A percentile compares a stretch with the other conserved stretches of the same genome.
Conservation (phyloP, 2,797 vertebrate species). For the Coendou prehensilis region DNA sequence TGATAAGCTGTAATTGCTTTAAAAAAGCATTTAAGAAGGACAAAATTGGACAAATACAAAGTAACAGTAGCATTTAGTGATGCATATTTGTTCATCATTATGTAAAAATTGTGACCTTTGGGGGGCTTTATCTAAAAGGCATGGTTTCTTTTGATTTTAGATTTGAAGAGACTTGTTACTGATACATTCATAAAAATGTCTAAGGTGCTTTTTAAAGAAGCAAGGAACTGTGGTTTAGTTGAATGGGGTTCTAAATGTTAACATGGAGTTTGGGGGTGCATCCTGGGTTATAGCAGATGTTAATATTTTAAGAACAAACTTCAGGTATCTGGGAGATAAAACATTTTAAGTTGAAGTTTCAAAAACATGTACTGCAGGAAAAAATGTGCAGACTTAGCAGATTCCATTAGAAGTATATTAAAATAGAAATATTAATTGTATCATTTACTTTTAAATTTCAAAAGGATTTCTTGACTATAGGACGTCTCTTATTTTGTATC, state of each 20-base stretch:
- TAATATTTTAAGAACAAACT: not conserved
- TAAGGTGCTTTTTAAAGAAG: conserved; percentile 51
- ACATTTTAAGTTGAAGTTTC: not conserved
- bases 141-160: conserved; percentile 60
- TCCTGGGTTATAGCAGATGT: conserved; percentile 1
- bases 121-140: not conserved
- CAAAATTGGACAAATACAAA: conserved; percentile 62
- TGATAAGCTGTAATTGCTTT: conserved; percentile 54
- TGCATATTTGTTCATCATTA: conserved; percentile 66
- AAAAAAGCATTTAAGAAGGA: conserved; percentile 55
- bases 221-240: conserved; percentile 46
- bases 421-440: conserved; percentile 81
- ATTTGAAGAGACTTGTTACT: conserved; percentile 64
- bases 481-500: not conserved
- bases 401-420: conserved; percentile 75
- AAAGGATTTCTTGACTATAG: conserved; percentile 74
- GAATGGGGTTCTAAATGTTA: conserved; percentile 58
- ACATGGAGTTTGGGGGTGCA: not conserved
- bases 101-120: conserved; percentile 59
- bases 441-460: conserved; percentile 77
- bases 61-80: conserved; percentile 62
- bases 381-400: conserved; percentile 61
- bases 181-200: conserved; percentile 10
- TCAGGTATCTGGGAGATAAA: not conserved
- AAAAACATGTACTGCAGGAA: conserved; percentile 45